Conservation (phyloP, 2,797 vertebrate genomes). For the Echeneis naucrates region DNA sequence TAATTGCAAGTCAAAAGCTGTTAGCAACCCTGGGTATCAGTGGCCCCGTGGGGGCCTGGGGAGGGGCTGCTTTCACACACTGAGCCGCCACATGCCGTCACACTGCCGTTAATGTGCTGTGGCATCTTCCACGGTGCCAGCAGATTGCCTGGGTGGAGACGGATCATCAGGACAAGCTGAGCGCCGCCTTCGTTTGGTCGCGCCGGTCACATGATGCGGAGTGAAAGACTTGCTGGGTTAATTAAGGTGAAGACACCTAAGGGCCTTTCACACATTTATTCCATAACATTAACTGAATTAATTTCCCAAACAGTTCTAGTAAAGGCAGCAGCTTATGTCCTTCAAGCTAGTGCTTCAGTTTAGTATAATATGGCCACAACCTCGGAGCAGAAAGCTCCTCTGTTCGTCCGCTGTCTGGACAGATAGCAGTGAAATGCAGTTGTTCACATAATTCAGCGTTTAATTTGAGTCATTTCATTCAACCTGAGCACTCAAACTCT, state of each 20-base stretch:
- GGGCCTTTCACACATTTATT: slow-evolving; percentile 52
- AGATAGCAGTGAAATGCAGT: slow-evolving; percentile 13
- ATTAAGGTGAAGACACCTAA: slow-evolving; percentile 57
- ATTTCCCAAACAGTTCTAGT: slow-evolving; percentile 41
- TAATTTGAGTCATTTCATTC: slow-evolving; percentile 2
- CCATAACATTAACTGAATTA: slow-evolving; percentile 56
- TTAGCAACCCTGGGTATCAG: slow-evolving; percentile 77
- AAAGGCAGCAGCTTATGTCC: slow-evolving; percentile 35
- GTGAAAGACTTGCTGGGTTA: slow-evolving; percentile 41
- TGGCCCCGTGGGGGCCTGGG: slow-evolving; percentile 62
- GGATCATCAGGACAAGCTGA: slow-evolving; percentile 50
- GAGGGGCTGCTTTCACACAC: slow-evolving; percentile 71
- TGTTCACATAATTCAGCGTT: slow-evolving; percentile 16
- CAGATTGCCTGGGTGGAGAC: slow-evolving; percentile 79
- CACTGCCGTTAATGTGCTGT: slow-evolving; percentile 74
- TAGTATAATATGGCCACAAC: slow-evolving; percentile 5
- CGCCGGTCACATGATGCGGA: slow-evolving; percentile 21
- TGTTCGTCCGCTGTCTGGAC: slow-evolving; percentile 3
- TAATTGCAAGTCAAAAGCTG: slow-evolving; percentile 85
- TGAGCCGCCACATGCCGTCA: slow-evolving; percentile 61
- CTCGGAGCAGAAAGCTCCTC: background rate
- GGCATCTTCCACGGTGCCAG: slow-evolving; percentile 73
- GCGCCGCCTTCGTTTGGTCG: slow-evolving; percentile 20
- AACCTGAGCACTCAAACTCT: background rate
- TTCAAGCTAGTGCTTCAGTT: slow-evolving; percentile 16